Conservation (phyloP, 2,888 invertebrate genomes). For the Leucophenga montana region DNA sequence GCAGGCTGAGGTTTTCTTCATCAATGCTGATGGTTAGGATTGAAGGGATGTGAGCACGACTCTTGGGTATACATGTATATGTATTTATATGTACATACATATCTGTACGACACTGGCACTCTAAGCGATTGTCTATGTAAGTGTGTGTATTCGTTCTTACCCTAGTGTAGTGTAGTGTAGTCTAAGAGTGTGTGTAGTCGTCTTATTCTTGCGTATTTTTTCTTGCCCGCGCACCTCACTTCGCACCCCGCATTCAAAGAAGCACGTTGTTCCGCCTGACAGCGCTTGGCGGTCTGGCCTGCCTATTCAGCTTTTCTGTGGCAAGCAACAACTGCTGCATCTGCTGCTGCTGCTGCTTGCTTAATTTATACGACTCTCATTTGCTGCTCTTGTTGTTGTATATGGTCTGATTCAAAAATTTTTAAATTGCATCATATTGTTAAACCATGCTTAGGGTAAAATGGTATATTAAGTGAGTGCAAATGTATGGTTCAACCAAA, state of each 20-base stretch:
- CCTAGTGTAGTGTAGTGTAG: too few relatives aligned
- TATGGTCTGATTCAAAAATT: too few relatives aligned
- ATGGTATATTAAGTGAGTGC: too few relatives aligned
- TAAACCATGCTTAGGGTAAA: too few relatives aligned
- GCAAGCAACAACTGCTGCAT: conserved; percentile 5
- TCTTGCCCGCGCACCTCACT: neutral
- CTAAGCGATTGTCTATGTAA: too few relatives aligned
- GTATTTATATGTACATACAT: too few relatives aligned
- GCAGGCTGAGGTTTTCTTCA: neutral
- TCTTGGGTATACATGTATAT: neutral
- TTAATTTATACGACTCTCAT: neutral
- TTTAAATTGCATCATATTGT: too few relatives aligned
- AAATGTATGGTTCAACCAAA: too few relatives aligned
- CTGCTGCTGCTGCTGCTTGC: conserved; percentile 9
- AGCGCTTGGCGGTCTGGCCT: neutral
- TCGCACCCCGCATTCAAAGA: conserved; percentile 41
- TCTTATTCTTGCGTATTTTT: too few relatives aligned
- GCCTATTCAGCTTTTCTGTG: neutral
- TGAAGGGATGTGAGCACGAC: neutral
- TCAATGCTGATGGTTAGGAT: neutral
- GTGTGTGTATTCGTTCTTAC: too few relatives aligned
- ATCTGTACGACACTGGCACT: too few relatives aligned
- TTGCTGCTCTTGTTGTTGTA: conserved; percentile 4
- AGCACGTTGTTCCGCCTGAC: conserved; percentile 14
- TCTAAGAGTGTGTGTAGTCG: too few relatives aligned